Evolutionary conservation across 2,888 invertebrate species (phyloP).

Genomic region (Macaria notata): DNA sequence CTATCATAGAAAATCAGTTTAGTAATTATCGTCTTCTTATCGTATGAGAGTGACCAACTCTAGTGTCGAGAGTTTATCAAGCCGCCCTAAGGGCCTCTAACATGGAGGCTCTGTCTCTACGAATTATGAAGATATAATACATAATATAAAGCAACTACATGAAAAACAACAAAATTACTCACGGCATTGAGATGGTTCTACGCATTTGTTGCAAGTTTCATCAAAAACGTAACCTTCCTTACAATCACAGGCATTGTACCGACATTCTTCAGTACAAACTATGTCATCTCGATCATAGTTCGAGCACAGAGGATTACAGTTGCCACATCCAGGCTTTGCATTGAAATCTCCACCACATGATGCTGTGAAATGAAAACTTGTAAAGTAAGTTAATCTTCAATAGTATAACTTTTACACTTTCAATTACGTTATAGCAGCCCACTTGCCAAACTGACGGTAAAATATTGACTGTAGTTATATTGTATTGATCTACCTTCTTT

Average conservation of each 20-base stretch:
- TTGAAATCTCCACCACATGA: constrained; percentile 43
- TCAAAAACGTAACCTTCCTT: constrained; percentile 34
- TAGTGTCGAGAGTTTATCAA: no score
- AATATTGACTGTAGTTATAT: no score
- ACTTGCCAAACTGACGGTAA: no score
- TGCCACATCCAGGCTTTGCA: constrained; percentile 35
- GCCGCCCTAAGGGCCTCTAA: no score
- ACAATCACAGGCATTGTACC: constrained; percentile 37
- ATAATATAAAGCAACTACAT: background rate
- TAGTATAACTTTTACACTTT: no score
- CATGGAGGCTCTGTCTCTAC: no score
- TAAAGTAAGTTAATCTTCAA: no score
- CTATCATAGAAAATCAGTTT: no score
- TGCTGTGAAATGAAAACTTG: constrained; percentile 14
- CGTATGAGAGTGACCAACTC: no score
- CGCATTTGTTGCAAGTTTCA: constrained; percentile 31
- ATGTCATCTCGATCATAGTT: constrained; percentile 27
- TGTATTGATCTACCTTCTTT: no score
- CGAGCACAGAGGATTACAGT: constrained; percentile 30
- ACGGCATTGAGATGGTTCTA: constrained; percentile 34
- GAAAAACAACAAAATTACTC: constrained; percentile 7
- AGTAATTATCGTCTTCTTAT: no score
- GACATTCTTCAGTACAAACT: constrained; percentile 3
- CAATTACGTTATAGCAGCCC: no score
- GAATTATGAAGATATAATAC: background rate